Base-by-base conservation (phyloP, 2,888 invertebrate species). In the Pandemis heparana region DNA sequence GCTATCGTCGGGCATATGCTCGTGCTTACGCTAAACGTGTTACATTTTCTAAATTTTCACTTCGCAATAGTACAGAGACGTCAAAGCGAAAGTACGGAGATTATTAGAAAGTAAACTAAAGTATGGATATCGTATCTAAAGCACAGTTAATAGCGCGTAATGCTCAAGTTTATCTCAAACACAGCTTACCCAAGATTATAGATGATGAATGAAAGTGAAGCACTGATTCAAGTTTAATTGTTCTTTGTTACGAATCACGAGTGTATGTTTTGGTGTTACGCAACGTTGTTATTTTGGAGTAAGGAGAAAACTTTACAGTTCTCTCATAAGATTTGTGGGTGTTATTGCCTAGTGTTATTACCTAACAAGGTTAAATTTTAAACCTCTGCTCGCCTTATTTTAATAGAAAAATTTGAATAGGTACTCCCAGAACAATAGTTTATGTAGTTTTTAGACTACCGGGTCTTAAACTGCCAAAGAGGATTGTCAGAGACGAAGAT, bases 31-130 rank as follows among this genome's bases (percentile, higher is more conserved):
- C 79, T 80, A 79, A 83, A 78, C 77, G 71, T 70, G 77, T 74
- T 78, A 78, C 80, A 82, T 85, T 86, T 86, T 84, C 83, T 83
- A 77, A 72, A 79, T 85, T 89, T 87, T 88, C 87, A 85, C 86
- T 81, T 79, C 73, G 74, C 77, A 75, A 74, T 75, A 4, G 61
- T 64, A 67, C 68, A 71, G 75, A 75, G 62, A 43, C 56, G 64
- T 78, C 79, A 46, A 73, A 84, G 85, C 85, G 90, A 90, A 89
- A 89, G 90, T 87, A 79, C 76, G 82, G 75, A 83, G 85, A 87
- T 82, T 79, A 83, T 85, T 89, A 88, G 86, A 88, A 89, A 89
- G 88, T 77, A 76, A 82, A 84, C 80, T 71, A 67, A 71, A 76
- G 53, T 51, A 56, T 66, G 32, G 74, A 56, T 56, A 70, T 75